Base-by-base conservation (phyloP, 1,140 invertebrate species). In the Adelges cooleyi region DNA sequence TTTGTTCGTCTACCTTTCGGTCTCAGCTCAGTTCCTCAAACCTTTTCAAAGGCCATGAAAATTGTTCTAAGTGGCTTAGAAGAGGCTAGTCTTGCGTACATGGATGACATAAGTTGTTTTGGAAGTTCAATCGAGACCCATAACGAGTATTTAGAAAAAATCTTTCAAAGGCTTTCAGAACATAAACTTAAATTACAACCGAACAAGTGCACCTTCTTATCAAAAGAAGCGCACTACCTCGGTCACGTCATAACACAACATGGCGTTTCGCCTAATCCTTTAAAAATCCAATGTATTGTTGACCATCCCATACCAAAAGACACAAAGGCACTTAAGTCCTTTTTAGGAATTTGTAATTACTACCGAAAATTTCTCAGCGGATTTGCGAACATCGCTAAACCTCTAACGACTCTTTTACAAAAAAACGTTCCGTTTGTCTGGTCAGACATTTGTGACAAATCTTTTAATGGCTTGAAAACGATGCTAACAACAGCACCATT, bases 331-430 rank as follows among this genome's bases (percentile, higher is more conserved):
- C 68, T 78, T 22, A 74, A 74, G 72, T 52, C 67, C 49, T 79
- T 79, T 69, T 46, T 79, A 49, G 78, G 78, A 20, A 66, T 78
- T 11, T 62, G 62, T 8, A 71, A 73, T 8, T 78, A 77, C 67
- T 79, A 78, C 65, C 22, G 76, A 22, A 69, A 71, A 68, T 78
- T 77, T 67, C 74, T 79, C 23, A 66, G 68, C 13, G 51, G 72
- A 46, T 77, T 74, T 65, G 67, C 73, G 0, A 65, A 69, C 66
- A 69, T 73, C 36, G 70, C 74, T 10, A 69, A 71, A 70, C 74
- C 75, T 11, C 66, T 77, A 40, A 72, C 65, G 50, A 48, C 70
- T 33, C 66, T 75, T 59, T 48, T 76, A 25, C 74, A 73, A 69
- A 73, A 75, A 67, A 69, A 73, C 66, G 2, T 5, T 3, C 1